These are phyloP conservation scores for Galleria mellonella DNA, from an alignment of 1,140 invertebrate species.

Conservation along the genomic window DNA sequence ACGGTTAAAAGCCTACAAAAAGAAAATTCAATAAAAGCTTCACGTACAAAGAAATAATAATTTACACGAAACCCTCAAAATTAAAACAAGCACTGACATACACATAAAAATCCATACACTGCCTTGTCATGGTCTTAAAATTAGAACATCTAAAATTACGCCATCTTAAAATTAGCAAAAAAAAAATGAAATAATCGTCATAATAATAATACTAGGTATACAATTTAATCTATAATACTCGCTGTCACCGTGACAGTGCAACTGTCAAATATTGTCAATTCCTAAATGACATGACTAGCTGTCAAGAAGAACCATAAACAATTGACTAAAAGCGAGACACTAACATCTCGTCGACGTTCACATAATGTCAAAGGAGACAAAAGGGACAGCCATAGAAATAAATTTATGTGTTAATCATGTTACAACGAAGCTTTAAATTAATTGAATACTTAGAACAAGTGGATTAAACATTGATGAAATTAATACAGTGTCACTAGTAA, in stretches of 20 bases:
- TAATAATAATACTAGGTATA: conserved; percentile 59
- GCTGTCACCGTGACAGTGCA: conserved; percentile 36
- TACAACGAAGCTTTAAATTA: no score
- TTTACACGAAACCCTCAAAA: conserved; percentile 42
- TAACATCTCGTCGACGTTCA: no score
- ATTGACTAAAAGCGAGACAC: no score
- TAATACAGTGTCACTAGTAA: no score
- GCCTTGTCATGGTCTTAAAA: conserved; percentile 66
- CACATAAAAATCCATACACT: conserved; percentile 42
- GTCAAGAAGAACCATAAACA: conserved; percentile 21
- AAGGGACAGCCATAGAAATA: no score
- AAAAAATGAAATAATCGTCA: conserved; percentile 34
- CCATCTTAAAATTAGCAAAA: conserved; percentile 64
- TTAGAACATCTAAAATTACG: conserved; percentile 66
- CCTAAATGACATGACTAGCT: conserved; percentile 57
- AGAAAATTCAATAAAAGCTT: conserved; percentile 40
- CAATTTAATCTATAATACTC: conserved; percentile 68
- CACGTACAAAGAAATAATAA: conserved; percentile 45
- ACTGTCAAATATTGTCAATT: conserved; percentile 48
- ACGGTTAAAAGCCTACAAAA: conserved; percentile 37
- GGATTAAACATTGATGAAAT: no score
- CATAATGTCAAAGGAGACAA: no score
- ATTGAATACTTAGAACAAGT: no score
- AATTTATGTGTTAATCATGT: no score
- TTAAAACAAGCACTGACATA: conserved; percentile 47